Base-by-base conservation (phyloP, 2,888 invertebrate genomes). In the Leptinotarsa tumamoca region DNA sequence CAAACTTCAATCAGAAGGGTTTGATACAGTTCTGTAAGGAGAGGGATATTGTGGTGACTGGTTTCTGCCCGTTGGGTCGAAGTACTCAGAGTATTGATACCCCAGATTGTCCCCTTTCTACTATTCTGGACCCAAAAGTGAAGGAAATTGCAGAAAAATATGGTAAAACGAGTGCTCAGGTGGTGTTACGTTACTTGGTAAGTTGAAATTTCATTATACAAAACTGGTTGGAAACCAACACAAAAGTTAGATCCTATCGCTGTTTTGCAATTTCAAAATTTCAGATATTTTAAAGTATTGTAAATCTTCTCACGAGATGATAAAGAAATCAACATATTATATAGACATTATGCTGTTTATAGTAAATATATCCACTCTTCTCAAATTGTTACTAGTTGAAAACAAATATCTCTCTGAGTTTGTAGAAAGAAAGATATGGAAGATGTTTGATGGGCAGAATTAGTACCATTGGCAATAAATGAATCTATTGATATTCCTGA, bases 21-120 rank as follows among this genome's bases (percentile, higher is more conserved):
- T 86, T 96, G 33, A 91, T 93, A 0, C 87, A 92, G 1, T 95
- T 92, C 84, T 94, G 96, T 86, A 90, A 91, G 71, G 86, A 90
- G 10, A 90, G 91, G 56, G 89, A 89, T 67, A 93, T 97, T 66
- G 88, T 89, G 0, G 87, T 96, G 80, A 93, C 90, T 85, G 95
- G 90, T 0, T 96, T 94, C 87, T 93, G 94, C 54, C 95, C 95
- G 0, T 90, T 96, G 74, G 95, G 95, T 18, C 90, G 91, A 50
- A 91, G 91, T 0, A 89, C 90, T 85, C 21, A 54, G 17, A 80
- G 88, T 10, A 82, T 85, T 0, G 89, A 90, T 71, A 82, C 81
- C 54, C 82, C 86, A 1, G 83, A 90, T 86, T 89, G 90, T 4
- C 91, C 91, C 0, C 86, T 89, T 10, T 91, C 93, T 0, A 88